Base-by-base conservation (phyloP, 2,888 invertebrate species). In the Drosophila leonis region DNA sequence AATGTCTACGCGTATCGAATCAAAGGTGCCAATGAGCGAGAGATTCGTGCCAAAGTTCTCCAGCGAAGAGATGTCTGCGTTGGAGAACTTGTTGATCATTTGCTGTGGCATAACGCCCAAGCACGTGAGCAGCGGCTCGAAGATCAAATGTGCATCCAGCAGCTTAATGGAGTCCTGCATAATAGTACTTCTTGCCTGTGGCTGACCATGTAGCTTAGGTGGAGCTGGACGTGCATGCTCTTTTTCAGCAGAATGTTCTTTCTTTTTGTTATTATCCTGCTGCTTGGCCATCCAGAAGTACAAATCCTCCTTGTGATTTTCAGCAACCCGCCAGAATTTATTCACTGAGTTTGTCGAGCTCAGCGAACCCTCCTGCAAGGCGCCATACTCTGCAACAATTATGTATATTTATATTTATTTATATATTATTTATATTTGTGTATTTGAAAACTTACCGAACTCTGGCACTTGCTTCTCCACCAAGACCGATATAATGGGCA, bases 251-350 rank as follows among this genome's bases (percentile, higher is more conserved):
- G 88, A 69, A 4, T 80, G 80, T 8, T 92, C 92, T 33, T 91
- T 89, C 60, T 93, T 92, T 49, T 91, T 92, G 57, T 83, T 92
- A 51, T 81, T 91, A 51, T 92, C 93, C 78, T 97, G 97, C 88
- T 98, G 98, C 86, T 97, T 97, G 2, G 97, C 98, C 98, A 98
- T 98, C 98, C 98, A 98, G 83, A 97, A 97, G 92, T 98, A 98
- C 48, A 98, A 94, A 93, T 98, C 98, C 90, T 98, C 98, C n/a
- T 95, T 95, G 20, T 95, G 94, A 83, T 95, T 95, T 46, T 95
- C 92, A 9, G 90, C 75, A 5, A 91, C 91, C 20, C 91, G 67
- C 91, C 92, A 92, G 64, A 92, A 92, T 66, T 92, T 93, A 61
- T 93, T 92, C 3, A 93, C 86, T 0, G 93, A 93, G 74, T 92